Evolutionary conservation across 2,888 invertebrate genomes (phyloP).

Genomic region (Galeruca laticollis): DNA sequence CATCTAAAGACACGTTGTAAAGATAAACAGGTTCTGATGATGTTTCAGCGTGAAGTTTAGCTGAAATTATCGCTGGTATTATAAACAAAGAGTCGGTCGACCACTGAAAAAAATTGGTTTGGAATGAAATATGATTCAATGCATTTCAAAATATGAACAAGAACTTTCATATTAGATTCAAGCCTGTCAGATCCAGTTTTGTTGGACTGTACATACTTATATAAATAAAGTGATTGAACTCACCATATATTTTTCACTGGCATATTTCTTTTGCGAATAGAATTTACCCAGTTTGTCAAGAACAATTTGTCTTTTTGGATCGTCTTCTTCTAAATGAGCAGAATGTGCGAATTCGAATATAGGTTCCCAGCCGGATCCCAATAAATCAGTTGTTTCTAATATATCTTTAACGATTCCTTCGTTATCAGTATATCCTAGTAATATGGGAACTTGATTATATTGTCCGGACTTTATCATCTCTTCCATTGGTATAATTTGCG

Average conservation of each 20-base stretch:
- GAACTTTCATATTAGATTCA: not conserved
- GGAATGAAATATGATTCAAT: no score
- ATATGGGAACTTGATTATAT: conserved; percentile 60
- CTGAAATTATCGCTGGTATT: conserved; percentile 24
- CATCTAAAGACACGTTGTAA: conserved; percentile 35
- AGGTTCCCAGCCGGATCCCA: not conserved
- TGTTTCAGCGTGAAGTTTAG: conserved; percentile 20
- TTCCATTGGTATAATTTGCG: conserved; percentile 19
- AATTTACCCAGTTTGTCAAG: not conserved
- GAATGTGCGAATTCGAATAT: not conserved
- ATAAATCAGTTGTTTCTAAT: not conserved
- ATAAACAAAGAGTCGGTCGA: conserved; percentile 22
- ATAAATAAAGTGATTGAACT: conserved; percentile 7
- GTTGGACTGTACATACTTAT: no score
- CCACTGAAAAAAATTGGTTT: conserved; percentile 20
- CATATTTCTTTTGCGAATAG: conserved; percentile 22
- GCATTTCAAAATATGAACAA: not conserved
- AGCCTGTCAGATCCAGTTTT: no score
- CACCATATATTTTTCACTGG: conserved; percentile 19
- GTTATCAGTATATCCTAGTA: conserved; percentile 59
- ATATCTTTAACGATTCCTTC: conserved; percentile 53
- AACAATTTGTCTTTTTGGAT: conserved; percentile 2
- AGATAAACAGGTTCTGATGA: conserved; percentile 37
- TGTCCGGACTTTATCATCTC: conserved; percentile 26
- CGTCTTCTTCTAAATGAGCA: not conserved